phyloP scores from a whole-genome alignment of 2,888 invertebrate genomes.

The Sinopyrophorus schimmeli region DNA sequence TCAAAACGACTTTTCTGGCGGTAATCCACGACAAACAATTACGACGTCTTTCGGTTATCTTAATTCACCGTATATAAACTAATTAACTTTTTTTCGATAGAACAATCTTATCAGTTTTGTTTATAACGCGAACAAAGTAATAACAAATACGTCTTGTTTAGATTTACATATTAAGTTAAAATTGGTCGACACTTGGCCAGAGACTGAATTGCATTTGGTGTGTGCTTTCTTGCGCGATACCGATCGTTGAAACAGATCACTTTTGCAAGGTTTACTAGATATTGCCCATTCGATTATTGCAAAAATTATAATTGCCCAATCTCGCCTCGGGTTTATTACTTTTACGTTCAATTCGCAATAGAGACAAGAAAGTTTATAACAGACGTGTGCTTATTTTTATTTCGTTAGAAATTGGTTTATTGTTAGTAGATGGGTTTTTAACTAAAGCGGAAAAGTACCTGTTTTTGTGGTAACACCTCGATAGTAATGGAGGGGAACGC shows the following conservation, averaged over 20 bases:
- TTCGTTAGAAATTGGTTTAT: no score
- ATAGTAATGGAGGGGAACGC: no score
- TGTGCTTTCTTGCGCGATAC: constrained; percentile 18
- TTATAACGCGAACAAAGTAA: not conserved
- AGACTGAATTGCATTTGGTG: constrained; percentile 15
- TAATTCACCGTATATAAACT: constrained; percentile 5
- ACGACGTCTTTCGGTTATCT: constrained; percentile 3
- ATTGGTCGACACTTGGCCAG: constrained; percentile 13
- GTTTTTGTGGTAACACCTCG: no score
- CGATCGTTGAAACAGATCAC: constrained; percentile 14
- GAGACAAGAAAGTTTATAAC: no score
- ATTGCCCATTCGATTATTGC: constrained; percentile 14
- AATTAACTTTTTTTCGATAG: not conserved
- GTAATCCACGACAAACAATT: not conserved
- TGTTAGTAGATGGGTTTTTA: no score
- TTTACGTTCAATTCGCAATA: no score
- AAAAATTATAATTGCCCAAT: constrained; percentile 13
- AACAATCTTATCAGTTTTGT: constrained; percentile 1
- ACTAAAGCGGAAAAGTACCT: no score
- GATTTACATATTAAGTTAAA: no score
- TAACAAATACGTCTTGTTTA: no score
- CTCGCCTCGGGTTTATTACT: constrained; percentile 14
- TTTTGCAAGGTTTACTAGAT: constrained; percentile 20
- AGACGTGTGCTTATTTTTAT: no score
- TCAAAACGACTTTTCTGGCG: no score